Percentiles rank a stretch among this genome's conserved stretches.
Conservation (phyloP, 2,888 invertebrate species). For the Fragum whitleyi region DNA sequence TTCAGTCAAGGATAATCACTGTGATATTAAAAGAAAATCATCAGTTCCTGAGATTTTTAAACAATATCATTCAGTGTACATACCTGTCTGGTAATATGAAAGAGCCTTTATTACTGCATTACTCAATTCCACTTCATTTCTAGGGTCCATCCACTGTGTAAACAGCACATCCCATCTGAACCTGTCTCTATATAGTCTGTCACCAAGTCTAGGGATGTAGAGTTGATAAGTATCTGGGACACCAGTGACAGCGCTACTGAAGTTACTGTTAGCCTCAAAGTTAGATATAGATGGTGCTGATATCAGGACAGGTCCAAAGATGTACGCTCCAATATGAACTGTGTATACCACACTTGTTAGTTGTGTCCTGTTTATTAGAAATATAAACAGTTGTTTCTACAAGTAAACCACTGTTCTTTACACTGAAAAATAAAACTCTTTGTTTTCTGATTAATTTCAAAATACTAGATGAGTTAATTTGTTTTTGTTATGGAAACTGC, state of each 20-base stretch:
- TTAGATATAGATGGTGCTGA: slow-evolving; percentile 33
- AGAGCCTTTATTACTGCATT: background rate
- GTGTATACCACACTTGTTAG: slow-evolving; percentile 64
- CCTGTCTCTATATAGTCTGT: slow-evolving; percentile 33
- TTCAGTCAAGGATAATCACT: too few species aligned
- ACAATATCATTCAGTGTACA: too few species aligned
- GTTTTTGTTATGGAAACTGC: too few species aligned
- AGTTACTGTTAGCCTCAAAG: slow-evolving; percentile 28
- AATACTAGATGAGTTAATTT: too few species aligned
- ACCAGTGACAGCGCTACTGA: slow-evolving; percentile 22
- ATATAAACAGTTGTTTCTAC: too few species aligned
- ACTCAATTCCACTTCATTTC: slow-evolving; percentile 30
- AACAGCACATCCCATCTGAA: slow-evolving; percentile 52
- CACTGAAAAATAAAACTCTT: too few species aligned
- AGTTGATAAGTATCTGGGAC: slow-evolving; percentile 37
- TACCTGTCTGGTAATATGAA: background rate
- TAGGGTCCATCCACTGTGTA: slow-evolving; percentile 33
- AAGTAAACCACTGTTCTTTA: too few species aligned
- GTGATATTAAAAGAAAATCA: too few species aligned
- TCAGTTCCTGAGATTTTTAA: too few species aligned
- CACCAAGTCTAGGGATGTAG: slow-evolving; percentile 24
- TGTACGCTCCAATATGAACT: slow-evolving; percentile 47
- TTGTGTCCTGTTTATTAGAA: slow-evolving; percentile 46
- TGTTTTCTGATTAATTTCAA: too few species aligned
- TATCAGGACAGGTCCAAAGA: slow-evolving; percentile 52